Base-by-base conservation (phyloP, 2,797 vertebrate species). In the Hozukius guyotensis region DNA sequence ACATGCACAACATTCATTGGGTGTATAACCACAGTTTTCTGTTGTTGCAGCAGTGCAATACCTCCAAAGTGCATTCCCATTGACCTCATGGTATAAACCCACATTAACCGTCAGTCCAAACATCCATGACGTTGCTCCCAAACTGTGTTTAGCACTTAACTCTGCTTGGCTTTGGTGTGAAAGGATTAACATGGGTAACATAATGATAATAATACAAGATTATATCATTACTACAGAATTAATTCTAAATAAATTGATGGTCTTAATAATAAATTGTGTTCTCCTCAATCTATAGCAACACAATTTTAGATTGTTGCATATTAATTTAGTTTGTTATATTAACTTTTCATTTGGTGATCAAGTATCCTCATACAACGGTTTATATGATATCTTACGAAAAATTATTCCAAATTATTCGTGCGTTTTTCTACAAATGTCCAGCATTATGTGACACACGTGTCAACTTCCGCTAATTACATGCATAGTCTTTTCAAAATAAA, bases 141-240 rank as follows among this genome's bases (percentile, higher is more conserved):
- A 76, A 71, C 56, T 66, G 52, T 3, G 27, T 57, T 78, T 32
- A 69, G 55, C 10, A 66, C 60, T 76, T 38, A 76, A 59, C 8
- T 53, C 27, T 22, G 18, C 12, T 53, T 65, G 10, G 24, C 24
- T 60, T 70, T 75, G 75, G 12, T 49, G 20, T 75, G 20, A 71
- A 80, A 72, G 16, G 46, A 64, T 61, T 31, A 66, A 65, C 27
- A 49, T 20, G 16, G 29, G 29, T 53, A 7, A 57, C 9, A 24
- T 69, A 34, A 49, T 49, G 25, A 75, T 56, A 70, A 69, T 64
- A 57, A 34, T 34, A 42, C 16, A 62, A 4, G 20, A 67, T 61
- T 38, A 38, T 25, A 61, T 56, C 7, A 53, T 53, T 24, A 53
- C 13, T 29, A 13, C 25, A 22, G 2, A 52, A 64, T 53, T 20